Base-by-base conservation (phyloP, 2,113 vertebrate genomes). In the Myotis davidii region DNA sequence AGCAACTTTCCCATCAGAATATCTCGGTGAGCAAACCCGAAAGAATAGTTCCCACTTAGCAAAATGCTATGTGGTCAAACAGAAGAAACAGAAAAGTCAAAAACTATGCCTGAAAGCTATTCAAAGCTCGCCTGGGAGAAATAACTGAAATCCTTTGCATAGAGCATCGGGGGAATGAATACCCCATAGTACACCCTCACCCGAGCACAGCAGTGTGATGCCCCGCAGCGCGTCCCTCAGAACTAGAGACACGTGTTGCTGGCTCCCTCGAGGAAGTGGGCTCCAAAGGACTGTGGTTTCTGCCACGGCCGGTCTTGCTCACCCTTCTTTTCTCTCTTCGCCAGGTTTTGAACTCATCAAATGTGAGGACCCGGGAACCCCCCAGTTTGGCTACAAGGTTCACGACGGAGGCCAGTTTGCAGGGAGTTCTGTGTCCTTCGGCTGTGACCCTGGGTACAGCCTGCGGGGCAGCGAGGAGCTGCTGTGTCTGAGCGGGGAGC, bases 341-440 rank as follows among this genome's bases (percentile, higher is more conserved):
- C n/a, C 97, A 99, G 99, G 99, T 97, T 99, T 99, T 86, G 99
- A 99, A 77, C 98, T 99, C 96, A 99, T 99, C 96, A 99, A 99
- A 94, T 99, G 99, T 12, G 99, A 99, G 94, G 99, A 99, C 94
- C 99, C 99, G 2, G 99, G 99, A 23, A 96, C 99, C 37, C 99
- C 99, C 0, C 99, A 99, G 98, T 99, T 99, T 10, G 99, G 99
- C 32, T 99, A 99, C 98, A 99, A 99, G 98, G 98, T 98, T 18
- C 99, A 99, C 1, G 99, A 99, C 8, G 99, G 99, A 97, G 99
- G 99, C n/a, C 99, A 99, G 96, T 99, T 99, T 48, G 99, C 99
- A 5, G 99, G 99, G 82, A 99, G 99, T 98, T 99, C 98, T 0
- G 99, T 99, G 94, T 99, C 99, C 1, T 99, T 99, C 29, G 99